These are phyloP conservation scores for Eupsittula cactorum DNA, from an alignment of 2,113 vertebrate species.

Conservation along the genomic window DNA sequence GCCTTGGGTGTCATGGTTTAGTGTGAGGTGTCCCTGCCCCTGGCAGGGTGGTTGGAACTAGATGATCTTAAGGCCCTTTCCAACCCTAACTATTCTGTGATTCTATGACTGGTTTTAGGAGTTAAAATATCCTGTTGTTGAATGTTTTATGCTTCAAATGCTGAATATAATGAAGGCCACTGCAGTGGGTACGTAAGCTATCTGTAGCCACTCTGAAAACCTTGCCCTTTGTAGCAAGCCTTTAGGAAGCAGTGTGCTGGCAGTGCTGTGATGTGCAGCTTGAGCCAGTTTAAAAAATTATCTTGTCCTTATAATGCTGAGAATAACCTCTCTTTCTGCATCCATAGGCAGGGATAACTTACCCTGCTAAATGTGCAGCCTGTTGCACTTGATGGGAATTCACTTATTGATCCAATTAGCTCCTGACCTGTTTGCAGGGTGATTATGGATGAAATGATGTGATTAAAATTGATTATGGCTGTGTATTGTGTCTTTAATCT, in stretches of 20 bases:
- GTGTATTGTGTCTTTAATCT: background rate
- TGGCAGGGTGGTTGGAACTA: too few relatives aligned
- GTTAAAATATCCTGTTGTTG: conserved; percentile 51
- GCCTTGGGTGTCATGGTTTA: too few relatives aligned
- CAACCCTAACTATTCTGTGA: too few relatives aligned
- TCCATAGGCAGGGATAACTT: background rate
- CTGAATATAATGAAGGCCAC: conserved; percentile 1
- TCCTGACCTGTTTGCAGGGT: background rate
- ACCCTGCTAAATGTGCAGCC: background rate
- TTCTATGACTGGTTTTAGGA: conserved; percentile 49
- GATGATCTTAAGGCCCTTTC: too few relatives aligned
- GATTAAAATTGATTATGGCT: conserved; percentile 23
- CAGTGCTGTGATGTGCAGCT: background rate
- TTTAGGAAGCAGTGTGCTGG: background rate
- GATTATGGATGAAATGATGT: background rate
- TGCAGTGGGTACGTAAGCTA: background rate
- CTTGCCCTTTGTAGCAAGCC: background rate
- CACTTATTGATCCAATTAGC: conserved; percentile 24
- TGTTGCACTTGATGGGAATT: background rate
- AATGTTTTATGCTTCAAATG: conserved; percentile 54
- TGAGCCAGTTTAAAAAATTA: background rate
- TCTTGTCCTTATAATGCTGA: background rate
- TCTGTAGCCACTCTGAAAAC: background rate
- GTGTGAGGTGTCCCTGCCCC: too few relatives aligned
- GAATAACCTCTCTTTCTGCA: background rate